Evolutionary conservation across 2,797 vertebrate genomes (phyloP).

Genomic region (Cirrhinus mrigala): DNA sequence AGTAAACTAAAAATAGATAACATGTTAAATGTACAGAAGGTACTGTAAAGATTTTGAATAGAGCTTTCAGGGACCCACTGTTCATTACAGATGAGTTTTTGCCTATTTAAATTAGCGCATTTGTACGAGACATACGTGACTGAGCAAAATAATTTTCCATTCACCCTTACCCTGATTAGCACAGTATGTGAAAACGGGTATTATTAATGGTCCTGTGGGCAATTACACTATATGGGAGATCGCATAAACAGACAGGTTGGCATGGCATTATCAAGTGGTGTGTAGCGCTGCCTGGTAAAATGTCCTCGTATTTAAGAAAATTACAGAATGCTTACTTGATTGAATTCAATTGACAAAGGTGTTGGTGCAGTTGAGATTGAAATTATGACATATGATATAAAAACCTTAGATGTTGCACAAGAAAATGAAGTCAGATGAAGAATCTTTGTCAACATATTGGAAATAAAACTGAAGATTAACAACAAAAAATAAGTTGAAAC

Average conservation of each 20-base stretch:
- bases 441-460: slow-evolving; percentile 42
- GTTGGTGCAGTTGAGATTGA: slow-evolving; percentile 1
- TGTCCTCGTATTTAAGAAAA: slow-evolving; percentile 3
- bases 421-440: slow-evolving; percentile 54
- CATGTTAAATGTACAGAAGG: slow-evolving; percentile 5
- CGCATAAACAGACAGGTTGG: slow-evolving; percentile 55
- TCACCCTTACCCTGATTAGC: slow-evolving; percentile 54
- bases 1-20: slow-evolving; percentile 26
- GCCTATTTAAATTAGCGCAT: slow-evolving; percentile 45
- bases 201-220: slow-evolving; percentile 62
- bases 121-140: slow-evolving; percentile 56
- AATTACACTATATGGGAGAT: slow-evolving; percentile 45
- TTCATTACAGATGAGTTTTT: slow-evolving; percentile 40
- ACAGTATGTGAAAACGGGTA: slow-evolving; percentile 62
- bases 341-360: slow-evolving; percentile 7
- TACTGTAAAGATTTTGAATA: slow-evolving; percentile 9
- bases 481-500: slow-evolving; percentile 64
- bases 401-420: slow-evolving; percentile 58
- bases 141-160: slow-evolving; percentile 61
- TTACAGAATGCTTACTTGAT: slow-evolving; percentile 26
- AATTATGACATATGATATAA: neutral
- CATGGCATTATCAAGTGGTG: slow-evolving; percentile 49
- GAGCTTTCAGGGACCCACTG: slow-evolving; percentile 45
- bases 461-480: slow-evolving; percentile 47
- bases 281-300: slow-evolving; percentile 40